phyloP scores from a whole-genome alignment of 1,140 invertebrate species.

The Cotesia vestalis region DNA sequence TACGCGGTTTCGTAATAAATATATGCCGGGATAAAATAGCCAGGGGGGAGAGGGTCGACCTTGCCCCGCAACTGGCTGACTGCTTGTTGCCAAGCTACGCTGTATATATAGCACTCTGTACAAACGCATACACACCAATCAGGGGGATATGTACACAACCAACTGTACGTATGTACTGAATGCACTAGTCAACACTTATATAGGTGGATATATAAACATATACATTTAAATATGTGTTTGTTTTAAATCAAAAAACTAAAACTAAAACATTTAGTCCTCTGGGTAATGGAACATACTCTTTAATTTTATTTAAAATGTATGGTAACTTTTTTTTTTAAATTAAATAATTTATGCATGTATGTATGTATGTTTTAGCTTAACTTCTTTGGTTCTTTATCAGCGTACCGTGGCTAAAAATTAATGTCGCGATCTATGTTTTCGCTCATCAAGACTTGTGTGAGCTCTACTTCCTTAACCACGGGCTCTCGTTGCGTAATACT shows the following conservation, averaged over 20 bases:
- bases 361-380: no score
- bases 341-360: no score
- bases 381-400: not conserved
- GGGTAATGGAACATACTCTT: not conserved
- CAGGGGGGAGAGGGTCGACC: constrained; percentile 58
- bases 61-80: constrained; percentile 60
- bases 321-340: not conserved
- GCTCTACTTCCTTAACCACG: constrained; percentile 20
- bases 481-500: constrained; percentile 12
- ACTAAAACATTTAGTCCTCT: no score
- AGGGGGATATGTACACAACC: not conserved
- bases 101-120: constrained; percentile 53
- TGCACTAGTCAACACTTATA: constrained; percentile 5
- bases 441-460: not conserved
- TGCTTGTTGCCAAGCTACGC: constrained; percentile 64
- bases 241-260: not conserved
- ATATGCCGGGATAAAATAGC: constrained; percentile 61
- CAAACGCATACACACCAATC: constrained; percentile 31
- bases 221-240: not conserved
- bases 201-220: constrained; percentile 3
- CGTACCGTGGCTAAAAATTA: not conserved
- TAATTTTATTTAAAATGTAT: not conserved
- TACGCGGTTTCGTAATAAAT: constrained; percentile 61
- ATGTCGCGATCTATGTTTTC: not conserved
- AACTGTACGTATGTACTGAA: not conserved